A percentile compares a stretch with the other conserved stretches of the same genome.
These are phyloP conservation scores for Anthopleura xanthogrammica DNA, from an alignment of 92 coral and sea anemone genomes.

Conservation along the genomic window DNA sequence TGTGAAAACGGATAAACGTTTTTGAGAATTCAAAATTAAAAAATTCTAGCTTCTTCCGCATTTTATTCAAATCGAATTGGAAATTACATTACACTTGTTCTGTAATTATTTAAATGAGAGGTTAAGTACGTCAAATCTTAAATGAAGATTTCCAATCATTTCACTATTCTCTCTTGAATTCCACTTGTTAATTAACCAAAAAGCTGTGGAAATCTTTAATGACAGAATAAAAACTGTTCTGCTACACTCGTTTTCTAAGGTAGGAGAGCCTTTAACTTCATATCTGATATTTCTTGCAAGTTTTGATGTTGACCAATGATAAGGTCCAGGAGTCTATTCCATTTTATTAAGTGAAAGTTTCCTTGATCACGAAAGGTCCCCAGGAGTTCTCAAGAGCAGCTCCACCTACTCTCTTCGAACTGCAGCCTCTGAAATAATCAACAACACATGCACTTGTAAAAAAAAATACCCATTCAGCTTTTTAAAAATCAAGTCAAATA, in stretches of 20 bases:
- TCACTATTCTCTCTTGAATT: not conserved
- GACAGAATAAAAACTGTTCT: not conserved
- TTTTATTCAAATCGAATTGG: not conserved
- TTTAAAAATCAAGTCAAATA: too few species aligned
- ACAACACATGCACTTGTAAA: not conserved
- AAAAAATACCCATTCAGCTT: too few species aligned
- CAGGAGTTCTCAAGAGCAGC: not conserved
- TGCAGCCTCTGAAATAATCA: not conserved
- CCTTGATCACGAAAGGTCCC: not conserved
- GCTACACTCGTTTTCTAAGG: not conserved
- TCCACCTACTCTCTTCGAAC: not conserved
- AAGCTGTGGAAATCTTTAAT: not conserved
- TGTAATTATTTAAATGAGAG: not conserved
- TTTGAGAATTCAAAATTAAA: not conserved
- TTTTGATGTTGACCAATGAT: not conserved
- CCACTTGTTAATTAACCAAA: not conserved
- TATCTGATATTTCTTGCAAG: not conserved
- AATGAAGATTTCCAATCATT: not conserved
- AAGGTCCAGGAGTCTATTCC: not conserved
- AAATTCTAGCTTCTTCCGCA: not conserved
- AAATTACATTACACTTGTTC: not conserved
- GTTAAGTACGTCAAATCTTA: not conserved
- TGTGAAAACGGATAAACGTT: not conserved
- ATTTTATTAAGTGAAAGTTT: not conserved
- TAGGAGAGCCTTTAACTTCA: not conserved